Evolutionary conservation across 2,888 invertebrate genomes (phyloP).

Genomic region (Calephelis perditalis): DNA sequence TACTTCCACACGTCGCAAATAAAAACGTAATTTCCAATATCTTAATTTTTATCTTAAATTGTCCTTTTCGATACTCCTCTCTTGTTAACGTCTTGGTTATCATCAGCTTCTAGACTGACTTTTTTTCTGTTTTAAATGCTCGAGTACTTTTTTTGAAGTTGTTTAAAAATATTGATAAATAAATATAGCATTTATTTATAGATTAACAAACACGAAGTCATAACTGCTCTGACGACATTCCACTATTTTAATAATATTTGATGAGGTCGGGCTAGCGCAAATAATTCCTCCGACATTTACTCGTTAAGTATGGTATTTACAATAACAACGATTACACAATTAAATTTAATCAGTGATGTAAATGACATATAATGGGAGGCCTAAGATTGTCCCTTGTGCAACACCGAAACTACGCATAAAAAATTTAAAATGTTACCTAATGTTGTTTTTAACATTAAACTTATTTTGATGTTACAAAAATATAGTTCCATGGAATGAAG

Average conservation of each 20-base stretch:
- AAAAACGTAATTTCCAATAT: too few species aligned
- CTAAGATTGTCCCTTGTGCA: too few species aligned
- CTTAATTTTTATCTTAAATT: too few species aligned
- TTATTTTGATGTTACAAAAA: too few species aligned
- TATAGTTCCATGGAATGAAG: too few species aligned
- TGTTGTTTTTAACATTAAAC: too few species aligned
- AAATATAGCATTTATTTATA: conserved; percentile 11
- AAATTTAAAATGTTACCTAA: too few species aligned
- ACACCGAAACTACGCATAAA: too few species aligned
- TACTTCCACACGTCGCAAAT: too few species aligned
- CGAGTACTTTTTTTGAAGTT: conserved; percentile 20
- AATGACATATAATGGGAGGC: conserved; percentile 1
- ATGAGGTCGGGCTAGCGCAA: conserved; percentile 18
- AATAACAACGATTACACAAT: conserved; percentile 2
- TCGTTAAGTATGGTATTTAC: background rate
- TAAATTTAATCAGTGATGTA: background rate
- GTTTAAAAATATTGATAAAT: conserved; percentile 13
- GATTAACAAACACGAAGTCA: conserved; percentile 7
- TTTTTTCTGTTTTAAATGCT: background rate
- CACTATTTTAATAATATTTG: conserved; percentile 18
- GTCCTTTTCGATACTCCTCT: too few species aligned
- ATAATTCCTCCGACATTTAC: conserved; percentile 6
- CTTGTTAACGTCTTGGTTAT: too few species aligned
- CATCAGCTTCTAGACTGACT: too few species aligned
- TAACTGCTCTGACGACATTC: conserved; percentile 15